Base-by-base conservation (phyloP, 2,797 vertebrate genomes). In the Sebastiscus albofasciatus region DNA sequence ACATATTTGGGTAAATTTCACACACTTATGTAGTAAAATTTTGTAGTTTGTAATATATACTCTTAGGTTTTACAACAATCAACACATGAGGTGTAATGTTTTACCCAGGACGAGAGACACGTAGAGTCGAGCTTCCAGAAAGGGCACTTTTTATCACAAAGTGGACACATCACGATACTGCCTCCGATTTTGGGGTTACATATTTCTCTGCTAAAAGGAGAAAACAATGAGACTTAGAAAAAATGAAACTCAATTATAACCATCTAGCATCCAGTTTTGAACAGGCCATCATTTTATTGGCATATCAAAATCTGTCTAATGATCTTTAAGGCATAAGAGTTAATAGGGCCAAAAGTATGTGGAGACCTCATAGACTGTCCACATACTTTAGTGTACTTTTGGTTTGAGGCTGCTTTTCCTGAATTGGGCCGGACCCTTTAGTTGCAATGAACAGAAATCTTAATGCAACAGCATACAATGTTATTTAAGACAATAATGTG, bases 111-210 rank as follows among this genome's bases (percentile, higher is more conserved):
- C 6, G 97, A 95, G n/a, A 93, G 87, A 71, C 98, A 99, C 0
- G 98, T 98, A 7, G 96, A 96, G 92, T 97, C 99, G 6, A 99
- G 95, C 34, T 96, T 97, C 98, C 98, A 99, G 87, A 96, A 99
- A 22, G 96, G 96, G 56, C 98, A 99, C 8, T 97, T 94, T 68
- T 82, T 80, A 84, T 99, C 98, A 94, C 98, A 99, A 4, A 99
- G 96, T 0, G 98, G 98, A 79, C 98, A 99, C 98, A 99, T 99
- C 87, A 98, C 92, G 77, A 99, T 98, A 29, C 88, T 93, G 58
- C 98, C 98, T 26, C 98, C 98, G 60, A 99, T 95, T 0, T 66
- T 0, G 27, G 93, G 52, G 68, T 98, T 88, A 91, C 98, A 99
- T 87, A 98, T 97, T 92, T 99, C 98, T 91, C 93, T 92, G 92